Evolutionary conservation across 2,113 vertebrate species (phyloP), one percentile per base, ranked within the genome.

Genomic region (Erythrocercus mccallii): DNA sequence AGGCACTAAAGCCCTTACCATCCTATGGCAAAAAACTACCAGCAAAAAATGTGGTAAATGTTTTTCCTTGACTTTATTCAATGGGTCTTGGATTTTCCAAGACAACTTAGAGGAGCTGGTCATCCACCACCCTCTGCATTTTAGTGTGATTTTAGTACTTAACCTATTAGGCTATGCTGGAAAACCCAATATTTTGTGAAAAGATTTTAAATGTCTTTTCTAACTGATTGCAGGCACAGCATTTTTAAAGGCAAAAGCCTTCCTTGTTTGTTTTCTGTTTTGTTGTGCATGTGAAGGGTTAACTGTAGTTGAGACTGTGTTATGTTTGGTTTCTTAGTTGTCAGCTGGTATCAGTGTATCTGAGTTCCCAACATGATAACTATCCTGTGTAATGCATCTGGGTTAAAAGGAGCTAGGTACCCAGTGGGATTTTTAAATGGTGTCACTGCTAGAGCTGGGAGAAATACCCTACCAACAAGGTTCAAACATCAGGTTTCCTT

Each of bases 1-100:
- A 98, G 76, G 98, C 98, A 42, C 93, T 98, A 68, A 98, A 98
- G 62, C 97, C 98, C 5, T 87, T 98, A 50, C 97, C 97, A 44
- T 95, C 92, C 38, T 93, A 95, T 69, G 91, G 95, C 95, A 97
- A 97, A 95, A 95, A 96, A 88, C 95, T 92, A 89, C 90, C 80
- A 2, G 89, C 95, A 95, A 97, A 97, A 96, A 95, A 95, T 21
- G 80, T 92, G 97, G 97, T 97, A 97, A 97, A 97, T 95, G 79
- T 57, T 94, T 97, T 96, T 92, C 95, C 96, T 95, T 97, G 90
- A 97, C 95, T 93, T 94, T 94, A 86, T 88, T 81, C 0, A 1
- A 27, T 77, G 48, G 91, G 85, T 92, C 86, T 92, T 85, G 81
- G 79, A 95, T 95, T 96, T 97, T 97, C 77, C 91, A 91, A 93